A percentile compares a stretch with the other conserved stretches of the same genome.
phyloP scores from a whole-genome alignment of 2,113 vertebrate species.

The Thalassoma bifasciatum region DNA sequence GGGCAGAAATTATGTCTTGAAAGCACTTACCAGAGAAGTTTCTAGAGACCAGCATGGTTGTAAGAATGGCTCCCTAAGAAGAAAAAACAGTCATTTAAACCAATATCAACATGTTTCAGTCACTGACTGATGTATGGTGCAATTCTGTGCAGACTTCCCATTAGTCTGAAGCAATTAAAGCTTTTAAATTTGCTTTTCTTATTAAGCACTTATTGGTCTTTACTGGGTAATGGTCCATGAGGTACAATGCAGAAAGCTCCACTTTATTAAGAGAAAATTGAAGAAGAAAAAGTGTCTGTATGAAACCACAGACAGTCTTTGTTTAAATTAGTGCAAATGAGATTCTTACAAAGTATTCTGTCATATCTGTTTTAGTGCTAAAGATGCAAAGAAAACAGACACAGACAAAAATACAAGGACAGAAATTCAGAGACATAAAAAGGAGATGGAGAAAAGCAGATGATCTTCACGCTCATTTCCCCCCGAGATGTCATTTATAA shows the following conservation, averaged over 20 bases:
- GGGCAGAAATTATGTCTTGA: neutral
- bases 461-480: conserved; percentile 12
- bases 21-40: conserved; percentile 94
- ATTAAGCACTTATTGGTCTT: neutral
- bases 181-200: neutral
- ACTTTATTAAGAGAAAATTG: neutral
- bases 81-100: conserved; percentile 12
- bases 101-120: neutral
- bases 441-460: neutral
- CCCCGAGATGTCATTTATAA: conserved; percentile 12
- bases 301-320: too few relatives aligned
- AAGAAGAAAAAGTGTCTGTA: too few relatives aligned
- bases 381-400: neutral
- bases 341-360: too few relatives aligned
- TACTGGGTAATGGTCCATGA: neutral
- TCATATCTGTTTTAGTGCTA: neutral
- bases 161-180: too few relatives aligned
- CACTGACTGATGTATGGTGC: too few relatives aligned
- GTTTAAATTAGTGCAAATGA: too few relatives aligned
- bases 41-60: conserved; percentile 95
- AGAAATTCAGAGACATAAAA: neutral
- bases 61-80: conserved; percentile 92
- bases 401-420: too few relatives aligned
- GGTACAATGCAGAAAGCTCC: neutral
- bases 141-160: neutral